These are phyloP conservation scores for Dendrocincla tyrannina DNA, from an alignment of 2,797 vertebrate genomes.

Conservation along the genomic window DNA sequence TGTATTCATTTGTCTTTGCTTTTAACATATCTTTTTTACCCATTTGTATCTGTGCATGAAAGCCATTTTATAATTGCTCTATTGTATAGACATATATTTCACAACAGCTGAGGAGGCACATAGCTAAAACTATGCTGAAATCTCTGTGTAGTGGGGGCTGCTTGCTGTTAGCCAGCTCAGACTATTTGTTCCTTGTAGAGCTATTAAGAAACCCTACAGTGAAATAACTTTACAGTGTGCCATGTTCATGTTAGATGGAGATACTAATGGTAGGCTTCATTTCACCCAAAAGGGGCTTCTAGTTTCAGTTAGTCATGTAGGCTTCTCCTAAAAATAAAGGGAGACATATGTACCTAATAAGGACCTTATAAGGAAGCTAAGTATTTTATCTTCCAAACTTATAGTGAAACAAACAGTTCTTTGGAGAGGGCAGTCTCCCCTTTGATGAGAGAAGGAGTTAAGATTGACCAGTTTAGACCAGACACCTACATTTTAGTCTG, in stretches of 20 bases:
- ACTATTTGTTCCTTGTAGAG: not conserved
- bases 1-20: constrained; percentile 4
- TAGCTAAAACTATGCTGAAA: not conserved
- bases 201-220: not conserved
- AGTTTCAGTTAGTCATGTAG: not conserved
- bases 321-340: not conserved
- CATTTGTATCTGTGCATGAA: not conserved
- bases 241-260: not conserved
- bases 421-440: not conserved
- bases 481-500: not conserved
- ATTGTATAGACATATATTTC: not conserved
- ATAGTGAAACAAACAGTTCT: not conserved
- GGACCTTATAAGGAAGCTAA: no score
- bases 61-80: not conserved
- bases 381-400: not conserved
- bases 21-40: not conserved
- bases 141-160: not conserved
- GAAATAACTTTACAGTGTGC: not conserved
- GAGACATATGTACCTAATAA: not conserved
- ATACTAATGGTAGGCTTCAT: not conserved
- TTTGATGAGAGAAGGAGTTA: not conserved
- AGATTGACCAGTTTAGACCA: not conserved
- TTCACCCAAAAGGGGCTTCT: not conserved
- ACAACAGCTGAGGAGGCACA: not conserved
- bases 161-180: not conserved